phyloP scores from a whole-genome alignment of 2,888 invertebrate species.

The Parelbella ahira region DNA sequence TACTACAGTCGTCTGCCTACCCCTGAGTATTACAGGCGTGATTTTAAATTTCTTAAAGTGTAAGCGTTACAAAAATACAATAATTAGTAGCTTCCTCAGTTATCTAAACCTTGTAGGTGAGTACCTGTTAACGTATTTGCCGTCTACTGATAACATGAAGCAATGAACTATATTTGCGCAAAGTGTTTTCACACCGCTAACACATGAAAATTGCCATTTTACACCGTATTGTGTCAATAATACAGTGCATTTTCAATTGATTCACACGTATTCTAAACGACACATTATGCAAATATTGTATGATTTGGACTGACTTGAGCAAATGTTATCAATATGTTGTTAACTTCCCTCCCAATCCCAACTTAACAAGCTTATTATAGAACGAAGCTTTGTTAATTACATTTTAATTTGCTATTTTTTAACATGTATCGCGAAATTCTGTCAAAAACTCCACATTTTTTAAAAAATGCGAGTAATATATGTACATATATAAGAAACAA shows the following conservation, averaged over 20 bases:
- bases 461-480: too few relatives aligned
- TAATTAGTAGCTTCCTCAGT: not conserved
- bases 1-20: too few relatives aligned
- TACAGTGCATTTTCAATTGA: conserved; percentile 3
- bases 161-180: conserved; percentile 23
- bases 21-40: too few relatives aligned
- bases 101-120: conserved; percentile 14
- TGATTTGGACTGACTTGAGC: conserved; percentile 12
- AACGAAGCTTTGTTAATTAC: too few relatives aligned
- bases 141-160: conserved; percentile 25
- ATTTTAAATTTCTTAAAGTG: too few relatives aligned
- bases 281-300: conserved; percentile 5
- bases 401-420: too few relatives aligned
- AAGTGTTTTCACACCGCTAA: conserved; percentile 10
- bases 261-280: conserved; percentile 1
- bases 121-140: conserved; percentile 24
- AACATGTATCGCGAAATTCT: too few relatives aligned
- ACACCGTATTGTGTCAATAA: not conserved
- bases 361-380: too few relatives aligned
- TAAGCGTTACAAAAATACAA: too few relatives aligned
- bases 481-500: too few relatives aligned
- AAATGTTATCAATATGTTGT: conserved; percentile 3
- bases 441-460: too few relatives aligned
- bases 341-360: too few relatives aligned
- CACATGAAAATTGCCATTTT: conserved; percentile 9